Percentiles rank a stretch among this genome's conserved stretches.
phyloP scores from a whole-genome alignment of 2,888 invertebrate genomes.

The Pyrrhosoma nymphula region DNA sequence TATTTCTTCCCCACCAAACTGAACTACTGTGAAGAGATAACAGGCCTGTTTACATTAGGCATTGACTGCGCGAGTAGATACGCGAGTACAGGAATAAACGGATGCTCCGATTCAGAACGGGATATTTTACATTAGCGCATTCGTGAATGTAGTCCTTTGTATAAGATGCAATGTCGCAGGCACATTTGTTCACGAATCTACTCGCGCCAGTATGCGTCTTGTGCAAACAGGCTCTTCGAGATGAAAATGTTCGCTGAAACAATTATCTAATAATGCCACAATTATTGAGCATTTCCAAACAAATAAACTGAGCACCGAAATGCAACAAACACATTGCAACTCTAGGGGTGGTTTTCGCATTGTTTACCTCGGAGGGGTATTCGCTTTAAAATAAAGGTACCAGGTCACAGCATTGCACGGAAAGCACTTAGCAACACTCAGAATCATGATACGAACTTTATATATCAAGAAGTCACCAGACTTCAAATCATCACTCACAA shows the following conservation, averaged over 20 bases:
- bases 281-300: not conserved
- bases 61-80: not conserved
- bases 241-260: not conserved
- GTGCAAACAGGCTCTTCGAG: no score
- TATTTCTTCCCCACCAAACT: not conserved
- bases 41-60: not conserved
- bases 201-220: no score
- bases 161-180: no score
- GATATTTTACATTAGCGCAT: not conserved
- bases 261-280: not conserved
- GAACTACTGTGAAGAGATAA: not conserved
- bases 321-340: not conserved
- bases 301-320: not conserved
- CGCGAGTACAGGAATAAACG: not conserved
- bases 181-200: no score
- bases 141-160: no score
- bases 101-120: no score
- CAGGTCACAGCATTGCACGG: not conserved
- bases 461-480: not conserved
- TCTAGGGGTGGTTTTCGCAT: not conserved
- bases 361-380: not conserved
- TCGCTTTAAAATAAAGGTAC: not conserved
- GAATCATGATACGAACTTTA: conserved; percentile 15
- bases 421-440: not conserved
- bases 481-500: not conserved